A percentile compares a stretch with the other conserved stretches of the same genome.
Conservation (phyloP, 2,888 invertebrate genomes). For the Lottia gigantea region DNA sequence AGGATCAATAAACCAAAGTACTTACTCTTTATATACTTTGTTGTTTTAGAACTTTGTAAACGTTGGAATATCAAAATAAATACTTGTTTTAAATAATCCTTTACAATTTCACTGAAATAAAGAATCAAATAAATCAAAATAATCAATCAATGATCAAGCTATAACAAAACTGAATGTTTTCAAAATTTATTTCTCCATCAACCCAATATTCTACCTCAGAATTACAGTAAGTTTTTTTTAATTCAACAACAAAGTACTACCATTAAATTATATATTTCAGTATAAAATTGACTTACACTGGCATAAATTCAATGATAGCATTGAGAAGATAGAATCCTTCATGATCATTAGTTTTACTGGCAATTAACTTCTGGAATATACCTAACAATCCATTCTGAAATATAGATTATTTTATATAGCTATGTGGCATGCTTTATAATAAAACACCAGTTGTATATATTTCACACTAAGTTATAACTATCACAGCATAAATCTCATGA, state of each 20-base stretch:
- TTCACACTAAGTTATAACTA: no score
- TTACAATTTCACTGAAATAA: slow-evolving; percentile 77
- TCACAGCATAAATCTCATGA: background rate
- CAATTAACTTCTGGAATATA: slow-evolving; percentile 95
- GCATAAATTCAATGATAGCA: slow-evolving; percentile 84
- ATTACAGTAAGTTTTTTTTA: no score
- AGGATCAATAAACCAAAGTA: slow-evolving; percentile 7
- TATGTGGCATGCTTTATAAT: no score
- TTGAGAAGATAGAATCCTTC: slow-evolving; percentile 94
- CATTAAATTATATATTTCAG: background rate
- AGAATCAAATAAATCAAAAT: slow-evolving; percentile 20
- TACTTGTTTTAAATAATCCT: slow-evolving; percentile 85
- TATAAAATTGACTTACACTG: slow-evolving; percentile 74
- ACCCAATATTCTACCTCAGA: no score
- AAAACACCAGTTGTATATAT: no score
- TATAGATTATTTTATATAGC: slow-evolving; percentile 16
- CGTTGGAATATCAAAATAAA: slow-evolving; percentile 93
- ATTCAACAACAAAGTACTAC: no score
- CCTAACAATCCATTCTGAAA: slow-evolving; percentile 77
- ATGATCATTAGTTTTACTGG: slow-evolving; percentile 94
- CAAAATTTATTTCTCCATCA: background rate
- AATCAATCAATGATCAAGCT: background rate
- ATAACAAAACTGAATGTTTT: slow-evolving; percentile 14
- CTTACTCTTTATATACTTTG: slow-evolving; percentile 86
- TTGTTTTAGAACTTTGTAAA: slow-evolving; percentile 91